Conservation (phyloP, 2,888 invertebrate species). For the Notodromas monacha region DNA sequence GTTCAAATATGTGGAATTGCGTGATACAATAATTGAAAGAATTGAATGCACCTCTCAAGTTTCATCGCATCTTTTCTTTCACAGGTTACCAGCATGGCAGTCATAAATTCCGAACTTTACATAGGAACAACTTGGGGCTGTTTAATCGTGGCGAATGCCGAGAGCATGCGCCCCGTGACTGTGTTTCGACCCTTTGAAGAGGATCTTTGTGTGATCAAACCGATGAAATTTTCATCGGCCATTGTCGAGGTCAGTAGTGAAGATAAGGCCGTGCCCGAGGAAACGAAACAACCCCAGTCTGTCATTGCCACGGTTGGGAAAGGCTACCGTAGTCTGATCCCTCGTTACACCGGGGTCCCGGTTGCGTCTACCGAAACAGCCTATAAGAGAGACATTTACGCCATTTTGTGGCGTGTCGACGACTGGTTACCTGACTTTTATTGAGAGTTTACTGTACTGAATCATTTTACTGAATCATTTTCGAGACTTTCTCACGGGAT, state of each 20-base stretch:
- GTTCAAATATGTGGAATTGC: too few species aligned
- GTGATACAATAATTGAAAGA: slow-evolving; percentile 6
- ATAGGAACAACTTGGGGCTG: slow-evolving; percentile 86
- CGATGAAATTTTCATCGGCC: slow-evolving; percentile 10
- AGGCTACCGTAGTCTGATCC: slow-evolving; percentile 40
- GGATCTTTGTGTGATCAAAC: slow-evolving; percentile 25
- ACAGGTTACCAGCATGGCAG: slow-evolving; percentile 34
- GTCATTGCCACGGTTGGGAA: slow-evolving; percentile 39
- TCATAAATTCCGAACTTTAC: slow-evolving; percentile 31
- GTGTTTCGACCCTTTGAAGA: slow-evolving; percentile 71
- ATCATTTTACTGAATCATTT: too few species aligned
- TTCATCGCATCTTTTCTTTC: slow-evolving; percentile 9
- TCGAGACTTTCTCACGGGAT: too few species aligned
- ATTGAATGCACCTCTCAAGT: neutral
- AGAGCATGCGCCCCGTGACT: slow-evolving; percentile 45
- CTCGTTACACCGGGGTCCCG: slow-evolving; percentile 14
- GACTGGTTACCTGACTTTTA: slow-evolving; percentile 11
- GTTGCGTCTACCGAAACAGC: neutral
- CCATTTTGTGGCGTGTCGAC: neutral
- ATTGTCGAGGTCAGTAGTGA: slow-evolving; percentile 1
- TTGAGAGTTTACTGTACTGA: too few species aligned
- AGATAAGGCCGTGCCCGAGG: slow-evolving; percentile 5
- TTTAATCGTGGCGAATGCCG: slow-evolving; percentile 52
- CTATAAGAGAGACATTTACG: slow-evolving; percentile 1
- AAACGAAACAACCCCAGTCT: slow-evolving; percentile 12